Evolutionary conservation across 2,113 vertebrate genomes (phyloP).

Genomic region (Phylloscopus whistleri): DNA sequence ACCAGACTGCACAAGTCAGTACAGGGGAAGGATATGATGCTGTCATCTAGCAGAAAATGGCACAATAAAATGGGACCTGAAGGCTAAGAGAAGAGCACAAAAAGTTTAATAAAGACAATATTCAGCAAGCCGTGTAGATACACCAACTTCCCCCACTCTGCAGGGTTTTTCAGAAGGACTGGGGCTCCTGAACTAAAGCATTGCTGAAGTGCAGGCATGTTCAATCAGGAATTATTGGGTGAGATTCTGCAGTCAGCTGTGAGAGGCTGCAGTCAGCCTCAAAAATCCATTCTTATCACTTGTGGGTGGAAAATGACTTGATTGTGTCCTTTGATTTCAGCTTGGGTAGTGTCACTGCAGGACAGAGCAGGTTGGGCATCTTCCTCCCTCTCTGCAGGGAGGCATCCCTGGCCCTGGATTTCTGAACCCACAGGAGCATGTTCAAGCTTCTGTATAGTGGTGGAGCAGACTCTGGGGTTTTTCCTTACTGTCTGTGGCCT

Average conservation of each 20-base stretch:
- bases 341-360: not conserved
- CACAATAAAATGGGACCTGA: not conserved
- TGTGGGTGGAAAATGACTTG: not conserved
- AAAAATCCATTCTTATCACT: not conserved
- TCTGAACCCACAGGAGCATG: not conserved
- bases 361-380: not conserved
- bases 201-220: not conserved
- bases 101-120: not conserved
- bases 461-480: not conserved
- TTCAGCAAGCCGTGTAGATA: not conserved
- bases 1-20: not conserved
- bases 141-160: accelerated
- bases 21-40: not conserved
- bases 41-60: not conserved
- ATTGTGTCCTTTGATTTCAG: not conserved
- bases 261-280: not conserved
- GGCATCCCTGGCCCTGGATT: not conserved
- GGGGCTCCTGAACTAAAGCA: not conserved
- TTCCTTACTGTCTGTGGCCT: not conserved
- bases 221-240: not conserved
- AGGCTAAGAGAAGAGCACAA: not conserved
- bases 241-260: not conserved
- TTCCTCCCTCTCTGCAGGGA: not conserved
- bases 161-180: not conserved
- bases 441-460: accelerated